Percentiles rank a stretch among this genome's conserved stretches.
phyloP scores from a whole-genome alignment of 2,797 vertebrate genomes.

The Artibeus lituratus region DNA sequence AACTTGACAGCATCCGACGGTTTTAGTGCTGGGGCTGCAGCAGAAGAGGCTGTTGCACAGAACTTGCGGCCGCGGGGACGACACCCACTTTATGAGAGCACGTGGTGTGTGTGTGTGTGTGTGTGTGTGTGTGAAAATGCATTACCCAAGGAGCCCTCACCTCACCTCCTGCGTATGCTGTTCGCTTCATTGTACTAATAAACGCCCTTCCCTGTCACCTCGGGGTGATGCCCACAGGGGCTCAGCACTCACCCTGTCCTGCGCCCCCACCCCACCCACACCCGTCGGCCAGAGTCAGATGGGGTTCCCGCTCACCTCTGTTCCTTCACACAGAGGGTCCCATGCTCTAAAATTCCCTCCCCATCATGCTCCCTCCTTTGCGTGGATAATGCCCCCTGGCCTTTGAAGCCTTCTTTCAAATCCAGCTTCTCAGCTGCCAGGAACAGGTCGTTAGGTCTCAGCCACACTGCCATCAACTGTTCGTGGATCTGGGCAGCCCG shows the following conservation, averaged over 20 bases:
- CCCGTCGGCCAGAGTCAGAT: neutral
- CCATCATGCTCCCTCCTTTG: neutral
- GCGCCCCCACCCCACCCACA: too few species aligned
- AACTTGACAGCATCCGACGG: neutral
- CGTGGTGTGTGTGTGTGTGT: neutral
- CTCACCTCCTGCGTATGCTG: neutral
- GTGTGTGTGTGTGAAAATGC: neutral
- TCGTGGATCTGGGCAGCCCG: fast-evolving
- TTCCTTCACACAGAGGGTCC: neutral
- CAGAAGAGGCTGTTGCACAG: neutral
- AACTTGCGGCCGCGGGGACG: neutral
- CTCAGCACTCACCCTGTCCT: neutral
- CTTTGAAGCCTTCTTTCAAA: neutral
- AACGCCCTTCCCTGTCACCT: neutral
- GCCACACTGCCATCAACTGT: fast-evolving
- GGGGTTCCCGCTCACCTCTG: neutral
- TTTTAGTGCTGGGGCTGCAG: fast-evolving
- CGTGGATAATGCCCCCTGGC: neutral
- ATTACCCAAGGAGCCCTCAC: neutral
- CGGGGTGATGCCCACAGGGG: neutral
- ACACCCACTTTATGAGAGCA: neutral
- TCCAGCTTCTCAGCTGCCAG: neutral
- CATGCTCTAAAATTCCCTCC: neutral
- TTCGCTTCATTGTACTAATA: neutral
- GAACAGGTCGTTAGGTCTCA: neutral